Evolutionary conservation across 1,140 invertebrate genomes (phyloP).

Genomic region (Sinella curviseta): DNA sequence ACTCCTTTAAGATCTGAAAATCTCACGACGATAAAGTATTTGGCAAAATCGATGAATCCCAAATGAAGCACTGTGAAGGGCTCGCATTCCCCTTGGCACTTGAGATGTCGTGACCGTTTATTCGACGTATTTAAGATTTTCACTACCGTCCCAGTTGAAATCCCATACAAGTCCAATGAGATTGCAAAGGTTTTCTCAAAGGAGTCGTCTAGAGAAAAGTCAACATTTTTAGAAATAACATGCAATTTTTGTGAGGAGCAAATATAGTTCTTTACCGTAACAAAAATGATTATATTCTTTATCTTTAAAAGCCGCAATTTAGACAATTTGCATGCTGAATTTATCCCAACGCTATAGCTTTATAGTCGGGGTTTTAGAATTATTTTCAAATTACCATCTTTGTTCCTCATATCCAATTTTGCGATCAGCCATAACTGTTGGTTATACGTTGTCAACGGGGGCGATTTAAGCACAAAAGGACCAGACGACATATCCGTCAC

Average conservation of each 20-base stretch:
- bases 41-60: conserved; percentile 82
- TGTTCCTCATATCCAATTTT: conserved; percentile 78
- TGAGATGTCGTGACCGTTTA: conserved; percentile 70
- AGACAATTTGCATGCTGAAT: too few relatives aligned
- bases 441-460: conserved; percentile 79
- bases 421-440: conserved; percentile 92
- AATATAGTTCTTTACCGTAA: too few relatives aligned
- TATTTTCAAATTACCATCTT: conserved; percentile 67
- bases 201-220: conserved; percentile 68
- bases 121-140: conserved; percentile 33
- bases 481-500: conserved; percentile 73
- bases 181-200: conserved; percentile 79
- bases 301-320: too few relatives aligned
- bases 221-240: conserved; percentile 2
- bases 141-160: conserved; percentile 30
- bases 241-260: neutral
- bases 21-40: conserved; percentile 80
- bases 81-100: conserved; percentile 76
- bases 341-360: too few relatives aligned
- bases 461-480: conserved; percentile 82
- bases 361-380: conserved; percentile 16
- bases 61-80: conserved; percentile 86
- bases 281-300: too few relatives aligned
- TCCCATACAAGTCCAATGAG: conserved; percentile 42
- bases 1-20: conserved; percentile 83